Percentiles rank a stretch among this genome's conserved stretches.
Evolutionary conservation across 35 echinoderm and acorn worm species (phyloP).

Genomic region (Chiridota heheva): DNA sequence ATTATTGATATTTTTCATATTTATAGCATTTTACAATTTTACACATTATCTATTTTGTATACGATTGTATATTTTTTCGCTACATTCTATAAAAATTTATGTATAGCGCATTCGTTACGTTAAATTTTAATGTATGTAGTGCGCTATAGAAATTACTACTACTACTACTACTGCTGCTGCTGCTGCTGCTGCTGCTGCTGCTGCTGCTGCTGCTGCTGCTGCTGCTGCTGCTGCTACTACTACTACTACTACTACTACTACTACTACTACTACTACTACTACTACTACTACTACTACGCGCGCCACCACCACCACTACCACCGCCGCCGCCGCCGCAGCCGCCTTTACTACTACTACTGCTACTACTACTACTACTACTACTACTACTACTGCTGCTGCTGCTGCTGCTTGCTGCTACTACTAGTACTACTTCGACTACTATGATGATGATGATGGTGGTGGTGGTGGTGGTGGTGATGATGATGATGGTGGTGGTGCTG

Average conservation of each 20-base stretch:
- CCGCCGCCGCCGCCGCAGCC: not conserved
- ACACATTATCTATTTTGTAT: too few species aligned
- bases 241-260: conserved; percentile 9
- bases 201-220: not conserved
- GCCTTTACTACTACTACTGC: not conserved
- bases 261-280: conserved; percentile 8
- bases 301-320: not conserved
- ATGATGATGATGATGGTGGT: too few species aligned
- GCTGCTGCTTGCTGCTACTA: not conserved
- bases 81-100: too few species aligned
- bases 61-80: too few species aligned
- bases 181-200: not conserved
- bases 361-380: conserved; percentile 9
- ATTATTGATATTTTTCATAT: too few species aligned
- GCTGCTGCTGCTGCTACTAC: not conserved
- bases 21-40: too few species aligned
- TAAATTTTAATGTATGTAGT: too few species aligned
- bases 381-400: not conserved
- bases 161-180: not conserved
- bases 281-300: not conserved
- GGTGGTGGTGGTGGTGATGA: too few species aligned
- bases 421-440: not conserved
- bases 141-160: not conserved
- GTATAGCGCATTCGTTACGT: too few species aligned
- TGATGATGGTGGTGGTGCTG: too few species aligned